phyloP scores from a whole-genome alignment of 2,797 vertebrate species.

The Gymnoscopelus microlampas region DNA sequence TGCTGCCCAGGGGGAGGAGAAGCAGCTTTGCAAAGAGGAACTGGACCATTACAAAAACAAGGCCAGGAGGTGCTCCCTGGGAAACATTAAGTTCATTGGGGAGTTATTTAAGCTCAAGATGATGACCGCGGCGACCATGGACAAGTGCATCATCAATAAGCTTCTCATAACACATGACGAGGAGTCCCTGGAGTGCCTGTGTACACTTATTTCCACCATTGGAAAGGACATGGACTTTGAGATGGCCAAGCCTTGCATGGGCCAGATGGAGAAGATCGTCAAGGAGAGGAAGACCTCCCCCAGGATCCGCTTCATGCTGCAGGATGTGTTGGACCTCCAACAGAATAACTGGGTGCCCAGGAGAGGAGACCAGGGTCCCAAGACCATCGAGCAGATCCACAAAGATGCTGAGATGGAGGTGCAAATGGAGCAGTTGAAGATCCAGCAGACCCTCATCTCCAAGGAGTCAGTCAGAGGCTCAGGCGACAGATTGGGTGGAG shows the following conservation, averaged over 20 bases:
- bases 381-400: constrained; percentile 98
- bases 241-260: constrained; percentile 96
- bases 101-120: constrained; percentile 99
- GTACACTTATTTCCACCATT: constrained; percentile 93
- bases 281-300: constrained; percentile 96
- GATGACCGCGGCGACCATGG: constrained; percentile 98
- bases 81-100: constrained; percentile 98
- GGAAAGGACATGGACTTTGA: constrained; percentile 98
- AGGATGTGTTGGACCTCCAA: constrained; percentile 94
- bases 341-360: constrained; percentile 95
- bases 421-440: constrained; percentile 94
- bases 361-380: constrained; percentile 94
- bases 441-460: constrained; percentile 91
- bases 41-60: constrained; percentile 88
- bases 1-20: constrained; percentile 88
- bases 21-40: constrained; percentile 84
- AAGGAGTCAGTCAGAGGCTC: too few species aligned
- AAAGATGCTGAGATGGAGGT: constrained; percentile 96
- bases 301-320: constrained; percentile 97
- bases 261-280: constrained; percentile 97
- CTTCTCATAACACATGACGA: constrained; percentile 96
- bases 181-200: constrained; percentile 96
- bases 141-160: constrained; percentile 93
- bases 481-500: constrained; percentile 49
- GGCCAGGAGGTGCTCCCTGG: constrained; percentile 91